Base-by-base conservation (phyloP, 2,888 invertebrate species). In the Lysandra bellargus region DNA sequence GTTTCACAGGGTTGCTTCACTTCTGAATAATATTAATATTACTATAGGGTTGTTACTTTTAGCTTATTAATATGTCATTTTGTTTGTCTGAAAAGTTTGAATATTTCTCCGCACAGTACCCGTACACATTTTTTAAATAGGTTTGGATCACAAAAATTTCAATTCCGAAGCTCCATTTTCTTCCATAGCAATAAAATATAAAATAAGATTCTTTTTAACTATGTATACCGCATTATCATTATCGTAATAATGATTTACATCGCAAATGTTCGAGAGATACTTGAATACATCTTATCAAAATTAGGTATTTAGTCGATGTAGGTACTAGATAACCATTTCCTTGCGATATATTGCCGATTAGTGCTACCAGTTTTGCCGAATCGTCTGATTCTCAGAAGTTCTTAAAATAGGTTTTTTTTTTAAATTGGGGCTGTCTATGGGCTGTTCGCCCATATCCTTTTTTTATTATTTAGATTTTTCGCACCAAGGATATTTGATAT, bases 1-100 rank as follows among this genome's bases (percentile, higher is more conserved):
- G 53, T 30, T 75, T 30, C 76, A 17, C 23, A 76, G 76, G 76
- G 76, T 81, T 72, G 80, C 4, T 57, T 69, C 33, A 81, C 76
- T 72, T 78, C 78, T 77, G 64, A 64, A 78, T 78, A 49, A 49
- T 9, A 44, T 44, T 49, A 49, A 44, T 44, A 44, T 44, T 9
- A 9, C 49, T 49, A 33, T 69, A 33, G 30, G 30, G 64, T 64
- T 30, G 61, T 23, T 5, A 61, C 7, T 61, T 61, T 49, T 9
- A 44, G 9, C 49, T 49, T 61, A n/a, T 61, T 23, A 23, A 23
- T 23, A 23, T 23, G 60, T 6, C 12, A 6, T 61, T n/a, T 61
- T 61, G 60, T 61, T 7, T 61, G 61, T 23, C 61, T 7, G 7
- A 61, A 61, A 23, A 61, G 7, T 23, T 1, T 61, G 12, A n/a